Conservation (phyloP, 2,888 invertebrate genomes). For the Drosophila austrosaltans region DNA sequence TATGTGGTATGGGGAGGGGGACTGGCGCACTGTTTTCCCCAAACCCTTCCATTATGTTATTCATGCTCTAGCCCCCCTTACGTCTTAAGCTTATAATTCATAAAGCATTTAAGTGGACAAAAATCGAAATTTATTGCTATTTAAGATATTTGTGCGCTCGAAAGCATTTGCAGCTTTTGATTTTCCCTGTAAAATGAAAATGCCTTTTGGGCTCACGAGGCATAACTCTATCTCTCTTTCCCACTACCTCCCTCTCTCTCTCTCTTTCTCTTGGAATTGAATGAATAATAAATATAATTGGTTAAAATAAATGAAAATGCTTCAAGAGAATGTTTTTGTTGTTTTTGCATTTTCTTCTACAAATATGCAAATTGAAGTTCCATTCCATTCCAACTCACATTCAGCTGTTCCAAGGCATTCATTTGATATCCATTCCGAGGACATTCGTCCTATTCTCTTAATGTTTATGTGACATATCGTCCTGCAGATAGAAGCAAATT, state of each 20-base stretch:
- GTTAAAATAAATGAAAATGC: slow-evolving; percentile 34
- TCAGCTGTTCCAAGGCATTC: neutral
- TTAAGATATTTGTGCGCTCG: slow-evolving; percentile 75
- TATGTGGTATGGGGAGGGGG: slow-evolving; percentile 3
- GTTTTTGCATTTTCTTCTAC: neutral
- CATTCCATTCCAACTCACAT: slow-evolving; percentile 3
- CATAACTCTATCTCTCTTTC: neutral
- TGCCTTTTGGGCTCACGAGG: slow-evolving; percentile 38
- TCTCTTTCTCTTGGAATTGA: slow-evolving; percentile 18
- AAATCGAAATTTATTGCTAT: slow-evolving; percentile 84
- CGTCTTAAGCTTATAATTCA: slow-evolving; percentile 82
- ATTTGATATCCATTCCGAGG: neutral
- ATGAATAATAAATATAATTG: slow-evolving; percentile 53
- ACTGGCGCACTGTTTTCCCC: neutral
- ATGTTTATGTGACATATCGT: slow-evolving; percentile 77
- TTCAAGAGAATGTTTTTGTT: slow-evolving; percentile 7
- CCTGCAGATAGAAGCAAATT: slow-evolving; percentile 77
- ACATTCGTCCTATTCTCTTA: slow-evolving; percentile 21
- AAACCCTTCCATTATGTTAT: neutral
- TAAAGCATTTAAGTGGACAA: slow-evolving; percentile 82
- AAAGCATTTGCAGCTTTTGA: slow-evolving; percentile 48
- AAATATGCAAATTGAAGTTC: slow-evolving; percentile 61
- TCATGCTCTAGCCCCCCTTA: neutral
- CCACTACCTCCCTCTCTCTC: neutral
- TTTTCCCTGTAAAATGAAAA: slow-evolving; percentile 27